Conservation (phyloP, 2,113 vertebrate species). For the Rhinopomastus cyanomelas region DNA sequence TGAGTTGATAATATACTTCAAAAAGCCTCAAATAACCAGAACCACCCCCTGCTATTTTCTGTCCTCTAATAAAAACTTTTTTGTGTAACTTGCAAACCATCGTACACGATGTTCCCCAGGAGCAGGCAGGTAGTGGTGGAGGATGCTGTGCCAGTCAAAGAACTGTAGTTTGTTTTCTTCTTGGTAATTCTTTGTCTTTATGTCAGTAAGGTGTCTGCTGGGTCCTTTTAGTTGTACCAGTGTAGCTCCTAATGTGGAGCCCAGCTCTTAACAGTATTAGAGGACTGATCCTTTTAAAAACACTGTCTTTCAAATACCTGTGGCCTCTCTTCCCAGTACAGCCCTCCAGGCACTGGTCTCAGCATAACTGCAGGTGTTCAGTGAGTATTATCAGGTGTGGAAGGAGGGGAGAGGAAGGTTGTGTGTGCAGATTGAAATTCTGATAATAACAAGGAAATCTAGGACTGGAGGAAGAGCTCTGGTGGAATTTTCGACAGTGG, state of each 20-base stretch:
- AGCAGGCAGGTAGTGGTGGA: not conserved
- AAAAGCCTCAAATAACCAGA: not conserved
- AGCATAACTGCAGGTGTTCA: not conserved
- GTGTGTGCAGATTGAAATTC: not conserved
- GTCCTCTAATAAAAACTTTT: not conserved
- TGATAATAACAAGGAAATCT: not conserved
- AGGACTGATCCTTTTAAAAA: not conserved
- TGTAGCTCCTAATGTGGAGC: not conserved
- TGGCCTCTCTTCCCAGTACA: not conserved
- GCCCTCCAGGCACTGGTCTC: not conserved
- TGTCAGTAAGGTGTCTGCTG: not conserved
- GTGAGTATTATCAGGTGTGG: not conserved
- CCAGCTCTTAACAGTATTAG: not conserved
- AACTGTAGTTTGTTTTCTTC: not conserved
- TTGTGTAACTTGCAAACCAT: not conserved
- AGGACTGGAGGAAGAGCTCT: not conserved
- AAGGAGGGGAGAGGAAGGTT: not conserved
- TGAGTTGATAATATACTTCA: not conserved
- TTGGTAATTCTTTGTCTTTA: not conserved
- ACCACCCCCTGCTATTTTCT: not conserved
- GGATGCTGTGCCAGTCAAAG: not conserved
- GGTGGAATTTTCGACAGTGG: not conserved
- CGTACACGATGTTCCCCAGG: accelerated
- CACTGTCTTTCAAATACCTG: not conserved
- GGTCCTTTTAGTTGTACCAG: not conserved